Evolutionary conservation across 2,888 invertebrate species (phyloP).

Genomic region (Augochlorella aurata): DNA sequence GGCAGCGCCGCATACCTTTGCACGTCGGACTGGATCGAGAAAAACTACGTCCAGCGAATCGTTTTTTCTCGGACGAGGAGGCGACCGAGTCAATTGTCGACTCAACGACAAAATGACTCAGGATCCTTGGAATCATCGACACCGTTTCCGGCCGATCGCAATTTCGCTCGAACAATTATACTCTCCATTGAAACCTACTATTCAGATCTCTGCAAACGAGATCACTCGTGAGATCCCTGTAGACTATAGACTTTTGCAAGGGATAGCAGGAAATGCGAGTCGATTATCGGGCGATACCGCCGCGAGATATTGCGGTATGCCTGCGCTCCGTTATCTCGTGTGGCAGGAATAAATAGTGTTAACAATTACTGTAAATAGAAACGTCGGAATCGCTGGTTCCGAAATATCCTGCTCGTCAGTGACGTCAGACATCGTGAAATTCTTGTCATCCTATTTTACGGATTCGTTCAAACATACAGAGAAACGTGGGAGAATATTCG

Average conservation of each 20-base stretch:
- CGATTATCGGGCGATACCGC: slow-evolving; percentile 31
- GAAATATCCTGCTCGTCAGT: too few relatives aligned
- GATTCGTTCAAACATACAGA: too few relatives aligned
- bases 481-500: too few relatives aligned
- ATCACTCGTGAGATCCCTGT: slow-evolving; percentile 29
- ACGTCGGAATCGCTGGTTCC: not conserved
- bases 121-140: slow-evolving; percentile 34
- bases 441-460: too few relatives aligned
- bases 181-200: not conserved
- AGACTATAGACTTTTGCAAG: slow-evolving; percentile 16
- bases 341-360: not conserved
- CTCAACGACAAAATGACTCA: slow-evolving; percentile 52
- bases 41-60: slow-evolving; percentile 32
- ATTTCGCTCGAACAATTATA: not conserved
- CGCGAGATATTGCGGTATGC: not conserved
- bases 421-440: too few relatives aligned
- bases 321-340: not conserved
- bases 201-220: not conserved
- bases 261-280: slow-evolving; percentile 17
- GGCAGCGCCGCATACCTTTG: slow-evolving; percentile 15
- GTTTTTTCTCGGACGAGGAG: slow-evolving; percentile 6
- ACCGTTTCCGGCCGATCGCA: slow-evolving; percentile 55
- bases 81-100: slow-evolving; percentile 14
- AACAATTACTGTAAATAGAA: not conserved
- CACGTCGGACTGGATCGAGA: slow-evolving; percentile 11